phyloP scores from a whole-genome alignment of 2,113 vertebrate species.

The Crypturellus undulatus region DNA sequence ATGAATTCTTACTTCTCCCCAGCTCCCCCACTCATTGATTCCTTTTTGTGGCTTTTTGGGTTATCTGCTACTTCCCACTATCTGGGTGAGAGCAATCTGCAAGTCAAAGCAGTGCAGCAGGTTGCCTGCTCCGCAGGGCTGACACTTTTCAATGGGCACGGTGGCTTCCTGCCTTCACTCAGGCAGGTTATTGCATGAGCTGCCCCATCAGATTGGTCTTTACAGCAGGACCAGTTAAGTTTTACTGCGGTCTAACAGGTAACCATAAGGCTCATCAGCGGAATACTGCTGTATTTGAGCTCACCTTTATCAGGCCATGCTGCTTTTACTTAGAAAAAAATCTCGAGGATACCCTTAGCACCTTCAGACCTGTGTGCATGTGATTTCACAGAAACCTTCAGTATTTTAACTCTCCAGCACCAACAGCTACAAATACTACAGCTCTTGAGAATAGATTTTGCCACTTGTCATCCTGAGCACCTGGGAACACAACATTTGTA shows the following conservation, averaged over 20 bases:
- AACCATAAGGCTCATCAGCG: neutral
- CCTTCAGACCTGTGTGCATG: neutral
- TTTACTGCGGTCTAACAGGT: neutral
- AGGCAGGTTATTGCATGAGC: neutral
- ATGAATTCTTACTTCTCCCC: neutral
- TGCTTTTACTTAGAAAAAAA: too few relatives aligned
- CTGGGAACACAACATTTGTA: too few relatives aligned
- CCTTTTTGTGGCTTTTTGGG: too few relatives aligned
- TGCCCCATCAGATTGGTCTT: neutral
- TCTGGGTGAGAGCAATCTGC: neutral
- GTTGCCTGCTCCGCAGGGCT: neutral
- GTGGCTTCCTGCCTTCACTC: neutral
- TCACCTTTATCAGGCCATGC: neutral
- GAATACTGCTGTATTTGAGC: too few relatives aligned
- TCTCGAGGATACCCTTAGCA: too few relatives aligned
- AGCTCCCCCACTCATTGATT: neutral
- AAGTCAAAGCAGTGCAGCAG: rapidly evolving
- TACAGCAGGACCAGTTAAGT: neutral
- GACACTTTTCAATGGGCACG: neutral
- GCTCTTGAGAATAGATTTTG: neutral
- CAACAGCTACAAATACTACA: neutral
- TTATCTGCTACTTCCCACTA: neutral
- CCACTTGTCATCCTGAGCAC: neutral
- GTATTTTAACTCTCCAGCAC: neutral
- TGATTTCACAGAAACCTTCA: neutral